phyloP scores from a whole-genome alignment of 2,797 vertebrate species.

The Acipenser ruthenus region DNA sequence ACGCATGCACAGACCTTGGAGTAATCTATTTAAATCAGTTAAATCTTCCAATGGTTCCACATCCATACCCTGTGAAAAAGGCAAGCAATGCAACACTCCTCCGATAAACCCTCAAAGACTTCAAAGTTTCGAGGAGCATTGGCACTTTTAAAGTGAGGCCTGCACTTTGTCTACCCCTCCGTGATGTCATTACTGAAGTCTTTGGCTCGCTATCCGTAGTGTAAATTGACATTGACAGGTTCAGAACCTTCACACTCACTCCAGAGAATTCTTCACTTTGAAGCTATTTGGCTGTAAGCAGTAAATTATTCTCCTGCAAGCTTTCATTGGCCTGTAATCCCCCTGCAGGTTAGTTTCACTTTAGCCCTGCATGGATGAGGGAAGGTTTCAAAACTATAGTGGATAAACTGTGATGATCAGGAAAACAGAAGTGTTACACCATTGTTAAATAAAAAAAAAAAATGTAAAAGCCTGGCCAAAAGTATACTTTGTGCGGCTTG shows the following conservation, averaged over 20 bases:
- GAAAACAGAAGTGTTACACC: neutral
- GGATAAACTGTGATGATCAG: constrained; percentile 6
- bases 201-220: constrained; percentile 69
- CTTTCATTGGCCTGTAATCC: constrained; percentile 70
- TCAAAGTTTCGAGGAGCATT: constrained; percentile 44
- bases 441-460: neutral
- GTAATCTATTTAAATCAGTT: constrained; percentile 58
- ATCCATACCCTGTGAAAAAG: constrained; percentile 44
- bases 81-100: constrained; percentile 67
- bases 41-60: constrained; percentile 55
- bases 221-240: constrained; percentile 92
- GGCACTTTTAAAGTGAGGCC: constrained; percentile 66
- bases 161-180: constrained; percentile 71
- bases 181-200: constrained; percentile 96
- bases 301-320: constrained; percentile 84
- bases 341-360: constrained; percentile 57
- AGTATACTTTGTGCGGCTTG: too few species aligned
- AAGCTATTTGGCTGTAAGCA: constrained; percentile 95
- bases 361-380: constrained; percentile 51
- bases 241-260: constrained; percentile 77
- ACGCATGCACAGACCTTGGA: constrained; percentile 33
- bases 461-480: too few species aligned
- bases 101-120: constrained; percentile 57
- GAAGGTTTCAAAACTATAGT: constrained; percentile 26
- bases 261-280: constrained; percentile 91